phyloP scores from a whole-genome alignment of 2,797 vertebrate species.

The Ceyx erithaca region DNA sequence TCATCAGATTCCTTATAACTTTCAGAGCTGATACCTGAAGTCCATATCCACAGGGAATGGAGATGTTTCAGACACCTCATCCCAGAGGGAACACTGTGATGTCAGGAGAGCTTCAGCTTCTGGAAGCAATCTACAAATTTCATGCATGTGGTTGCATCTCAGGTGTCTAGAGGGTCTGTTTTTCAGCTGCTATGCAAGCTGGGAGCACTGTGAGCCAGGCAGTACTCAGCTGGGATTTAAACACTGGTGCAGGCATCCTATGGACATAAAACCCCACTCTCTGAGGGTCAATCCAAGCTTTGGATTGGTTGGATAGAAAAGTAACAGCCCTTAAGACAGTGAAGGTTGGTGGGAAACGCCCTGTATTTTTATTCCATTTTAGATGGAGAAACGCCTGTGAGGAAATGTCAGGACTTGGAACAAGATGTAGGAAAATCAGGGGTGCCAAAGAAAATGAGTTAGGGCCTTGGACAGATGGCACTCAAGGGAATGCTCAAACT shows the following conservation, averaged over 20 bases:
- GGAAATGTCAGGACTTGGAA: not conserved
- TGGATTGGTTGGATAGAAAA: not conserved
- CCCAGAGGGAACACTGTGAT: not conserved
- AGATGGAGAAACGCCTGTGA: not conserved
- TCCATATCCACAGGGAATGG: accelerated
- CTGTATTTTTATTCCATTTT: not conserved
- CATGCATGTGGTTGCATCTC: not conserved
- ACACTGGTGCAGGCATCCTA: not conserved
- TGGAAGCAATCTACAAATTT: not conserved
- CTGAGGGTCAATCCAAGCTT: not conserved
- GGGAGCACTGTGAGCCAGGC: not conserved
- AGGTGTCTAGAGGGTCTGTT: not conserved
- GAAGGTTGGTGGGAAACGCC: not conserved
- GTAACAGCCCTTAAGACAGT: accelerated
- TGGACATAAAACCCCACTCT: not conserved
- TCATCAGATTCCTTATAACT: not conserved
- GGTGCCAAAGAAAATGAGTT: not conserved
- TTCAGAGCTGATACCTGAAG: not conserved
- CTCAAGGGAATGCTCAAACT: not conserved
- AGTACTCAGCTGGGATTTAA: not conserved
- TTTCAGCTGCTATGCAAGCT: not conserved
- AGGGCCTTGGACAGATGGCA: not conserved
- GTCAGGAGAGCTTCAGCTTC: not conserved
- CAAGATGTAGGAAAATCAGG: not conserved
- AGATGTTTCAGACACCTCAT: not conserved